Evolutionary conservation across 1,140 invertebrate species (phyloP), one percentile per base, ranked within the genome.

Genomic region (Hirudo medicinalis): DNA sequence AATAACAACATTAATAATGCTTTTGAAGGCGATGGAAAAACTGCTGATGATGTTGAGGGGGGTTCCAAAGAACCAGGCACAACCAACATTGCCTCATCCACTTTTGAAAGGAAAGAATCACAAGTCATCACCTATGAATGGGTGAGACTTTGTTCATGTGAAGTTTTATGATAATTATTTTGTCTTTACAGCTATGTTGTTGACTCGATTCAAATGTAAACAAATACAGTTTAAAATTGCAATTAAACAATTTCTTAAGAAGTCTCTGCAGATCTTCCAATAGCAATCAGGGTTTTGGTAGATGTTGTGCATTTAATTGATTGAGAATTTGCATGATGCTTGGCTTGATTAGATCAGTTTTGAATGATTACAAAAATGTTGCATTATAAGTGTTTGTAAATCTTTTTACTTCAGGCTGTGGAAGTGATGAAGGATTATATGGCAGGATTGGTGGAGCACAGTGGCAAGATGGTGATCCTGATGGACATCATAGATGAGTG

Each of bases 381-480:
- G n/a, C n/a, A n/a, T n/a, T n/a, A n/a, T n/a, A n/a, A 40, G 40
- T 40, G 40, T 6, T 11, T 40, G 11, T 40, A 40, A 6, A 40
- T 49, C 15, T 15, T 49, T 49, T 49, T 17, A 13, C 15, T 49
- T 11, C 76, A 89, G 89, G 91, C 92, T 0, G 85, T 89, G 6
- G 89, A 91, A 71, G 78, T 94, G 22, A 86, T 97, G 79, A 90
- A 91, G 80, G 87, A 89, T 74, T 97, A 97, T 80, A 82, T 89
- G 70, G 87, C 91, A 13, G 92, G 90, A 40, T 83, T 89, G n/a
- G 87, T 97, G 74, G 91, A 94, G 77, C 93, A 94, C 78, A 94
- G 93, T 6, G 89, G 90, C 1, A 99, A 99, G 84, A 94, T 99
- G 88, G 87, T 91, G 73, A 85, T 98, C 32, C 88, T 97, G 74